Conservation (phyloP, 2,113 vertebrate genomes). For the Tor tambroides region DNA sequence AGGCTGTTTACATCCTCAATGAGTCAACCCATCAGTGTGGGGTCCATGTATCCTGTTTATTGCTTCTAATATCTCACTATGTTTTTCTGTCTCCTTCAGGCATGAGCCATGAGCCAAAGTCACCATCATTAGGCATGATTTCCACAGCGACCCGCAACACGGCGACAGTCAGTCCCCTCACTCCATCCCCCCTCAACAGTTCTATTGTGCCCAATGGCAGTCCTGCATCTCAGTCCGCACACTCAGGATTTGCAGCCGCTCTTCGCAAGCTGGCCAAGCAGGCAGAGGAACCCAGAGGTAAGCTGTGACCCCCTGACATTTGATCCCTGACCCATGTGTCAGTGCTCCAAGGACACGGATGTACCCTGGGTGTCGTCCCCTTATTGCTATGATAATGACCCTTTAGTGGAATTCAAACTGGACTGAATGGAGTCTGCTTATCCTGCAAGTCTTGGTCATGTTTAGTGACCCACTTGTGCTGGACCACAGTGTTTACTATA, state of each 20-base stretch:
- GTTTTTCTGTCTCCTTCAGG: constrained; percentile 79
- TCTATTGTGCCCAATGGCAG: constrained; percentile 97
- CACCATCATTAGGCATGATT: constrained; percentile 99
- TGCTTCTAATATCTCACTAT: constrained; percentile 60
- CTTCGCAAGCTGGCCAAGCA: constrained; percentile 99
- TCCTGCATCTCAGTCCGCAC: constrained; percentile 90
- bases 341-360: not conserved
- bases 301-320: constrained; percentile 53
- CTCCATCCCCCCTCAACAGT: constrained; percentile 95
- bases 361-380: not conserved
- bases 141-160: constrained; percentile 97
- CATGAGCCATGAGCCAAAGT: constrained; percentile 99
- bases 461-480: not conserved
- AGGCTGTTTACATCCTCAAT: constrained; percentile 22
- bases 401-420: constrained; percentile 58
- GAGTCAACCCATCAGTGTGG: not conserved
- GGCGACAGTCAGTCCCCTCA: constrained; percentile 97
- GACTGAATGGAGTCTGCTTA: constrained; percentile 65
- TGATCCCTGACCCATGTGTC: constrained; percentile 25
- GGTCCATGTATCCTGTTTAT: not conserved
- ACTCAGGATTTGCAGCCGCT: constrained; percentile 97
- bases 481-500: not conserved
- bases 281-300: constrained; percentile 98
- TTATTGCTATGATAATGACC: constrained; percentile 56
- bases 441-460: constrained; percentile 58